Evolutionary conservation across 2,797 vertebrate genomes (phyloP).

Genomic region (Micropoecilia bifurca): DNA sequence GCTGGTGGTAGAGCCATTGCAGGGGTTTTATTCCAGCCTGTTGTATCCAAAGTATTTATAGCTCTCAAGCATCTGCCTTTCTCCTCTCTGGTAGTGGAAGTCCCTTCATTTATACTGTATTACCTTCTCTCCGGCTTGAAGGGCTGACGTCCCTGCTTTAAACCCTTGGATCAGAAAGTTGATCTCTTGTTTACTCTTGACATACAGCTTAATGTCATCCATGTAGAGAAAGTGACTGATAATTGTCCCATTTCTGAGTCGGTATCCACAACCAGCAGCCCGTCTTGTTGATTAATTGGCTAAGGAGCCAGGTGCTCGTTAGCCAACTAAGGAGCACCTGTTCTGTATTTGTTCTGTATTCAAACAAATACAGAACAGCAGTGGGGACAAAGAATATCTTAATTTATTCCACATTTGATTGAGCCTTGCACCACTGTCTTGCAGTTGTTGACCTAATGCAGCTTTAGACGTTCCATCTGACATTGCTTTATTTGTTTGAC

Average conservation of each 20-base stretch:
- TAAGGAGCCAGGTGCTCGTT: too few relatives aligned
- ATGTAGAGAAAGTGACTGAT: not conserved
- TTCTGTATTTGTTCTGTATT: too few relatives aligned
- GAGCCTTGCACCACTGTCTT: not conserved
- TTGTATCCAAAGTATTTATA: not conserved
- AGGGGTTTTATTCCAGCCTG: not conserved
- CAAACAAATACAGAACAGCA: not conserved
- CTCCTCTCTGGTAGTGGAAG: not conserved
- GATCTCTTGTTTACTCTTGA: not conserved
- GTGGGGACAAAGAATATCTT: not conserved
- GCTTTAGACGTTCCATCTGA: not conserved
- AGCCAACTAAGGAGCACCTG: too few relatives aligned
- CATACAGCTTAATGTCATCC: not conserved
- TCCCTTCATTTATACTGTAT: not conserved
- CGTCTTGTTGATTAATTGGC: not conserved
- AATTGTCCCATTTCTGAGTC: not conserved
- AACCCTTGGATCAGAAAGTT: not conserved
- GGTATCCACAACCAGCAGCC: not conserved
- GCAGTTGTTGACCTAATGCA: not conserved
- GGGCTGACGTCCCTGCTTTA: not conserved
- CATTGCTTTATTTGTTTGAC: not conserved
- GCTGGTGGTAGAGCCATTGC: not conserved
- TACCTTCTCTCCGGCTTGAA: not conserved
- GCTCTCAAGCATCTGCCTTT: not conserved
- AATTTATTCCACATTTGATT: not conserved